A percentile compares a stretch with the other conserved stretches of the same genome.
These are phyloP conservation scores for Silurus lanzhouensis DNA, from an alignment of 2,797 vertebrate species.

Conservation along the genomic window DNA sequence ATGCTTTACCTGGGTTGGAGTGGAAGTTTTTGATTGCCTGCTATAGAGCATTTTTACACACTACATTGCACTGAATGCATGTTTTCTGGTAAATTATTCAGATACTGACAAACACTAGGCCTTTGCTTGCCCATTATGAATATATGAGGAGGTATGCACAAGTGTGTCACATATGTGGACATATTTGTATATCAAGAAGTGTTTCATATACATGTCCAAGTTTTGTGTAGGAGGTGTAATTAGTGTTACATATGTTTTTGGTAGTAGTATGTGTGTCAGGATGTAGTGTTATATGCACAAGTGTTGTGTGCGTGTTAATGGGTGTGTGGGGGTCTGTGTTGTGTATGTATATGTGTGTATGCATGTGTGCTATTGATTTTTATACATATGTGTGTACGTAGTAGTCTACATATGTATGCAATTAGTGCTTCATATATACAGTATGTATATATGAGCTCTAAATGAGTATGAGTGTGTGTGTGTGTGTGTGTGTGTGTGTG, in stretches of 20 bases:
- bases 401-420: neutral
- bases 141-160: neutral
- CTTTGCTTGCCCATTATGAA: neutral
- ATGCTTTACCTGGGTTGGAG: no score
- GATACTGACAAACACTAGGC: neutral
- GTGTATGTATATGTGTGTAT: neutral
- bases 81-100: neutral
- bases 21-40: no score
- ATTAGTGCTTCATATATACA: neutral
- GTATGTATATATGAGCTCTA: neutral
- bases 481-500: neutral
- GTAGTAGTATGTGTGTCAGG: neutral
- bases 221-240: neutral
- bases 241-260: neutral
- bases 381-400: neutral
- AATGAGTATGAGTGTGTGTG: neutral
- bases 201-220: neutral
- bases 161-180: neutral
- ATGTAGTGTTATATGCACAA: neutral
- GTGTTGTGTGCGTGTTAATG: neutral
- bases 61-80: neutral
- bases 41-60: neutral
- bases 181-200: neutral
- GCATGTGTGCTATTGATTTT: neutral
- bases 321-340: neutral